Conservation (phyloP, 2,113 vertebrate species). For the Ailurus styani region DNA sequence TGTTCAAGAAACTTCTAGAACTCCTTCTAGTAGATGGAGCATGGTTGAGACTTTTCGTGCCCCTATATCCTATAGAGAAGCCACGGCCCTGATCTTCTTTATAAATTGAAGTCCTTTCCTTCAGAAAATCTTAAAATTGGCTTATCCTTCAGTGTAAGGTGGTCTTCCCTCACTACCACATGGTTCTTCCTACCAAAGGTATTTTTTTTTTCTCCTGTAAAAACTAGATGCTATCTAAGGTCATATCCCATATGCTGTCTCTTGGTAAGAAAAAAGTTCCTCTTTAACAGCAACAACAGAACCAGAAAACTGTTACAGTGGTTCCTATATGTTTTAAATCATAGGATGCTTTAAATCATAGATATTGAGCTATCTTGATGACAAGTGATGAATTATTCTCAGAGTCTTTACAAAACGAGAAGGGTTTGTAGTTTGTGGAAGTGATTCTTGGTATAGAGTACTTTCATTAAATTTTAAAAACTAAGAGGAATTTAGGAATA, state of each 20-base stretch:
- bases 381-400: background rate
- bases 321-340: background rate
- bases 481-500: background rate
- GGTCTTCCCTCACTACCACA: background rate
- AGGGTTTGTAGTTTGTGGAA: slow-evolving; percentile 4
- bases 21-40: background rate
- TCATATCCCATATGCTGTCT: background rate
- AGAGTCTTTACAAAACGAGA: background rate
- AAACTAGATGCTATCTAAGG: background rate
- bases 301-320: background rate
- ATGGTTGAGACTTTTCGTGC: background rate
- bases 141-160: background rate
- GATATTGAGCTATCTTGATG: background rate
- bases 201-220: background rate
- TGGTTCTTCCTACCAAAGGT: background rate
- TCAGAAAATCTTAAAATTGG: background rate
- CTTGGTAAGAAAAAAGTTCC: background rate
- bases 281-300: background rate
- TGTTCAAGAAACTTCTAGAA: background rate
- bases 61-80: background rate
- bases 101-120: background rate
- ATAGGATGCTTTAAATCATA: background rate
- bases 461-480: slow-evolving; percentile 19
- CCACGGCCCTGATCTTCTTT: background rate
- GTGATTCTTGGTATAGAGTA: background rate